phyloP scores from a whole-genome alignment of 2,888 invertebrate species.

The Meta bourneti region DNA sequence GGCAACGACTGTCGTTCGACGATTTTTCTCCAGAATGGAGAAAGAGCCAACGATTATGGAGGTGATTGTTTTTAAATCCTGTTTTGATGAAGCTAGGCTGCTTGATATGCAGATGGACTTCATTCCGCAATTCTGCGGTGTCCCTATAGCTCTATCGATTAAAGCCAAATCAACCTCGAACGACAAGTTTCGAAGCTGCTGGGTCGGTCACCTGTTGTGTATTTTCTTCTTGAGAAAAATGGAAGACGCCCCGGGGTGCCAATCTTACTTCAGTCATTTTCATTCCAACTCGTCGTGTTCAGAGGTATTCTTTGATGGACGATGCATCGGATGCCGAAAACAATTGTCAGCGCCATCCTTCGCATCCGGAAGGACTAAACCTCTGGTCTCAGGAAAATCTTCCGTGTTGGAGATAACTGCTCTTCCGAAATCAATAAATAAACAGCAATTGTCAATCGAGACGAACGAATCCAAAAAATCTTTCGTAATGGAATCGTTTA shows the following conservation, averaged over 20 bases:
- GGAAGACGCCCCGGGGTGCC: slow-evolving; percentile 49
- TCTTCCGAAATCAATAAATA: too few relatives aligned
- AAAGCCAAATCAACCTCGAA: slow-evolving; percentile 71
- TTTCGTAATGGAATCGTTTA: too few relatives aligned
- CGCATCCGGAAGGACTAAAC: slow-evolving; percentile 17
- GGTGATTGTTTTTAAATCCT: slow-evolving; percentile 69
- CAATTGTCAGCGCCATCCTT: slow-evolving; percentile 32
- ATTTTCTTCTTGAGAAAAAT: slow-evolving; percentile 65
- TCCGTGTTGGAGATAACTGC: too few relatives aligned
- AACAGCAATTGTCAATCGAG: too few relatives aligned
- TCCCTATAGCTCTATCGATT: slow-evolving; percentile 71
- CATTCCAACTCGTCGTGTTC: slow-evolving; percentile 43
- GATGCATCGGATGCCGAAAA: slow-evolving; percentile 26
- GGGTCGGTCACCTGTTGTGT: slow-evolving; percentile 74
- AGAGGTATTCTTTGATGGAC: slow-evolving; percentile 46
- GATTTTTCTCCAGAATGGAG: slow-evolving; percentile 17
- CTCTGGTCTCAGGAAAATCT: too few relatives aligned
- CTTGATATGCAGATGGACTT: slow-evolving; percentile 72
- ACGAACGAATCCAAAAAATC: too few relatives aligned
- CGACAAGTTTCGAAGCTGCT: slow-evolving; percentile 73
- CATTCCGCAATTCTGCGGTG: slow-evolving; percentile 67
- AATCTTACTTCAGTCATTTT: slow-evolving; percentile 51
- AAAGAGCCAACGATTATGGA: slow-evolving; percentile 44
- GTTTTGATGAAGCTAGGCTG: slow-evolving; percentile 65
- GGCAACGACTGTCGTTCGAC: slow-evolving; percentile 13